Conservation (phyloP, 2,113 vertebrate genomes). For the Pachycephala philippinensis region DNA sequence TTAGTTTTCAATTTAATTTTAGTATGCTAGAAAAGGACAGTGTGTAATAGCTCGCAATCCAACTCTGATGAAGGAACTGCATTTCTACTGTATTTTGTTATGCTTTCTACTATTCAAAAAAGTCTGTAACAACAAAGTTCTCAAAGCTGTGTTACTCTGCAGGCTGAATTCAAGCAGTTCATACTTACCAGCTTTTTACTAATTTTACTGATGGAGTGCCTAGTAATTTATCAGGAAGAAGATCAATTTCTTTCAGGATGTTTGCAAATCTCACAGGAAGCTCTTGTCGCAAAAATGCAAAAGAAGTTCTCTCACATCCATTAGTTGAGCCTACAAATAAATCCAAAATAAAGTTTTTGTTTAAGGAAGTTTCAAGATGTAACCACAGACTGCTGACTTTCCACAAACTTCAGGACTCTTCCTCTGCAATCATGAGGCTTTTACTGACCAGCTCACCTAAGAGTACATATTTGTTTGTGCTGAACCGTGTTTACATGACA, state of each 20-base stretch:
- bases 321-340: slow-evolving; percentile 84
- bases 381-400: background rate
- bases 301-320: slow-evolving; percentile 96
- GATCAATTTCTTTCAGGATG: slow-evolving; percentile 95
- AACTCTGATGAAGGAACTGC: background rate
- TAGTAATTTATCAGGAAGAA: slow-evolving; percentile 88
- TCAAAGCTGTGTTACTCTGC: background rate
- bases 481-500: background rate
- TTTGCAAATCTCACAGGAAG: slow-evolving; percentile 95
- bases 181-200: slow-evolving; percentile 90
- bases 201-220: slow-evolving; percentile 88
- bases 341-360: background rate
- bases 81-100: background rate
- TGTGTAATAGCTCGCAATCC: background rate
- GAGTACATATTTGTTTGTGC: accelerated
- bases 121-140: background rate
- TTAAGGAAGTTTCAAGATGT: background rate
- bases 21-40: background rate
- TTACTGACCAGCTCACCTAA: background rate
- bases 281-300: slow-evolving; percentile 92
- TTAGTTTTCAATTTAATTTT: background rate
- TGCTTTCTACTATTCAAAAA: background rate
- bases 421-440: background rate
- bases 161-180: background rate
- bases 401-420: background rate